Evolutionary conservation across 1,140 invertebrate genomes (phyloP), one percentile per base, ranked within the genome.

Genomic region (Lucilia sericata): DNA sequence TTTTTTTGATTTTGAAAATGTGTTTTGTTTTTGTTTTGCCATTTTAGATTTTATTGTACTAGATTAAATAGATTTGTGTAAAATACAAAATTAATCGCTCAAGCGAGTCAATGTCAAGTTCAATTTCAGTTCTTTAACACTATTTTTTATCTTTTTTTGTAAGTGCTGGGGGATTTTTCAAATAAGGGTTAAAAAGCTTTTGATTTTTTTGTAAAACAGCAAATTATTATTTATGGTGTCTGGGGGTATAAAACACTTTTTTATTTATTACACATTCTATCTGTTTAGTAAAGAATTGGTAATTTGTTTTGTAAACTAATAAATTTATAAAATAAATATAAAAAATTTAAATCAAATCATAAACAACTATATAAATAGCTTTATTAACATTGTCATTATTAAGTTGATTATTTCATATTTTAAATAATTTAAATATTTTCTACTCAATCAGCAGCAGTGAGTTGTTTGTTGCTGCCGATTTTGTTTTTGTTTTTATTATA

Each of bases 21-120:
- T 21, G 65, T 70, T 55, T 55, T 70, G 9, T 7, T 70, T 70
- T 60, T 60, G 55, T n/a, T 42, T 60, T 60, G 17, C 14, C n/a
- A 14, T 7, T 60, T 12, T 5, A n/a, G 55, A 60, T 60, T n/a
- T 60, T 17, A 60, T 60, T 60, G n/a, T n/a, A 60, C 14, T n/a
- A n/a, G 55, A 60, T 60, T 60, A n/a, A 60, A 60, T 60, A 60
- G 55, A 60, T 60, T 60, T 60, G 55, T 17, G 55, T 17, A 17
- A 17, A 60, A 60, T 7, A 17, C 0, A n/a, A 7, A n/a, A n/a
- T 2, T 60, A 25, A 21, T 21, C 65, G 19, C 19, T 70, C 17
- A 25, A 70, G n/a, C 21, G 19, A n/a, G 14, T 70, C 65, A 70
- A 70, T 70, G 65, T 70, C 65, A 70, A 70, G 65, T 70, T 70